A percentile compares a stretch with the other conserved stretches of the same genome.
Conservation (phyloP, 2,797 vertebrate species). For the Adrianichthys oophorus region DNA sequence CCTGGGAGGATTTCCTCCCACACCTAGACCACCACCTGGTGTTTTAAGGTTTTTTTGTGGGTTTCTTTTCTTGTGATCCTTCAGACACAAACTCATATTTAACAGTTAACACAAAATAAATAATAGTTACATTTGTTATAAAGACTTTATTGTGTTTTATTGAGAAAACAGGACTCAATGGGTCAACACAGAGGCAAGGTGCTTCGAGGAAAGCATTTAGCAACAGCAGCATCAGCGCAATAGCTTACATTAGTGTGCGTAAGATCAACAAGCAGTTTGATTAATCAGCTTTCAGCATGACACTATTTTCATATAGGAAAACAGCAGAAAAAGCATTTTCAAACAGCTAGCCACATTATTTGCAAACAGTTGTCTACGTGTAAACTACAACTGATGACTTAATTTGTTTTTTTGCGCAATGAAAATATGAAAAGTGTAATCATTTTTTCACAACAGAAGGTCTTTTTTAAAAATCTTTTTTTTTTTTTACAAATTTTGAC, state of each 20-base stretch:
- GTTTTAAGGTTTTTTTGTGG: no score
- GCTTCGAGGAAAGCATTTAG: conserved; percentile 47
- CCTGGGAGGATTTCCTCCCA: no score
- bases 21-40: no score
- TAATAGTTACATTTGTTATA: not conserved
- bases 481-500: not conserved
- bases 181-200: conserved; percentile 55
- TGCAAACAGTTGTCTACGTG: conserved; percentile 33
- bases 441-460: conserved; percentile 40
- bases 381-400: conserved; percentile 29
- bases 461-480: conserved; percentile 23
- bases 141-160: conserved; percentile 55
- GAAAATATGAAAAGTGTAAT: conserved; percentile 48
- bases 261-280: conserved; percentile 15
- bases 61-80: no score
- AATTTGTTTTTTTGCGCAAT: conserved; percentile 28
- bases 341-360: conserved; percentile 39
- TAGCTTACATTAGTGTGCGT: conserved; percentile 5
- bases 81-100: no score
- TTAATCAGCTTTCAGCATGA: conserved; percentile 27
- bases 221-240: conserved; percentile 24
- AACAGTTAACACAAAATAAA: not conserved
- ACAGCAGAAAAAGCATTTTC: conserved; percentile 29
- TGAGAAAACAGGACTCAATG: conserved; percentile 52
- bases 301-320: conserved; percentile 40